Evolutionary conservation across 2,888 invertebrate genomes (phyloP), one percentile per base, ranked within the genome.

Genomic region (Mycalesis mineus): DNA sequence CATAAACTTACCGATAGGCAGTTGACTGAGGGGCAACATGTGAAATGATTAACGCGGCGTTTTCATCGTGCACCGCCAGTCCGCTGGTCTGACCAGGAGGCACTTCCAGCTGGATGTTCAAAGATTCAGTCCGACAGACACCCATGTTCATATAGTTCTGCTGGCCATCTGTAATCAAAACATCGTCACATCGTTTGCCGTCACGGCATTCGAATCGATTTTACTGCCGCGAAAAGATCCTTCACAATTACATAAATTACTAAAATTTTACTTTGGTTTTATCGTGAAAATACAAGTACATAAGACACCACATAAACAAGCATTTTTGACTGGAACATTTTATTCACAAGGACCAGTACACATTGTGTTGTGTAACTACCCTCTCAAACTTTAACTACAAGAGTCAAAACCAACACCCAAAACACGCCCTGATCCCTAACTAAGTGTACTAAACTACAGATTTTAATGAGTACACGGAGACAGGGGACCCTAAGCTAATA

Each of bases 141-240:
- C 86, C 89, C 75, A 88, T 82, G 49, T 80, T 84, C 78, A 87
- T 84, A 69, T 85, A 86, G 71, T 82, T 85, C 61, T 84, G 86
- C 69, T 86, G 87, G 58, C 72, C 80, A 29, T 84, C 85, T 74
- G 45, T 5, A 36, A 22, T 2, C 2, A 22, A 22, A 22, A 22
- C 22, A 22, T 22, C 5, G n/a, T n/a, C n/a, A n/a, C n/a, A n/a
- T n/a, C n/a, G n/a, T n/a, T n/a, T n/a, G n/a, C n/a, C n/a, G n/a
- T n/a, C n/a, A n/a, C n/a, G n/a, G n/a, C n/a, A n/a, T 22, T 22
- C 22, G 5, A 22, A 22, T 2, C 22, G n/a, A n/a, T n/a, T n/a
- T n/a, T n/a, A n/a, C n/a, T n/a, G n/a, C n/a, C n/a, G n/a, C n/a
- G n/a, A n/a, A n/a, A n/a, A n/a, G n/a, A n/a, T n/a, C n/a, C n/a